Evolutionary conservation across 2,797 vertebrate genomes (phyloP), one percentile per base, ranked within the genome.

Genomic region (Cossypha dichroa): DNA sequence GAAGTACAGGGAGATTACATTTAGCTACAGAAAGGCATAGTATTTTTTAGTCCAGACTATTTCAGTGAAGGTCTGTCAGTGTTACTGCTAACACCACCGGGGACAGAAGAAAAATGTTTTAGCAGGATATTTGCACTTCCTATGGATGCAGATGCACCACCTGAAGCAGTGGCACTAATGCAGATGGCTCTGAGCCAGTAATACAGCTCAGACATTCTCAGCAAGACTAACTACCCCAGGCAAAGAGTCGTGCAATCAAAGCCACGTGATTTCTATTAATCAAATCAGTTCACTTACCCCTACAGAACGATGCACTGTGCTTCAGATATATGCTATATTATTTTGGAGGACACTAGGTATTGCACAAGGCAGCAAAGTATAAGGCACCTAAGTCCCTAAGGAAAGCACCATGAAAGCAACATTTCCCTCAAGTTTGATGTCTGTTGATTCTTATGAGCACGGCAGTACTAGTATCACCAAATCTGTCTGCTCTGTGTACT

Each of bases 221-320:
- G 87, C 84, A 93, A 80, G 78, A 88, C 67, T 91, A 92, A 92
- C 85, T 91, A 96, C 56, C 54, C 28, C 64, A 85, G 74, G 89
- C 72, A 63, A 85, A 91, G 52, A 84, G 67, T 54, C 72, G 49
- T 45, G 56, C 55, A 66, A 89, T 59, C 40, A 58, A 10, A 51
- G 82, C 52, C 15, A 2, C 62, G 64, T 77, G 90, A 95, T 93
- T 94, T 80, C 87, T 80, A 54, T 91, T 94, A 83, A 94, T 88
- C 56, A 85, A 80, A 93, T 91, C 60, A 83, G 64, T 91, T 85
- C 81, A 69, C 38, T 87, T 85, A 74, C 28, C 68, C 60, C 85
- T 43, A 60, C 28, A 62, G 88, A 82, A 92, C 40, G 91, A n/a
- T 15, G 18, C 70, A 58, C 3, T 45, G n/a, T 45, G 59, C 55